Evolutionary conservation across 2,797 vertebrate genomes (phyloP), one percentile per base, ranked within the genome.

Genomic region (Bufotes viridis): DNA sequence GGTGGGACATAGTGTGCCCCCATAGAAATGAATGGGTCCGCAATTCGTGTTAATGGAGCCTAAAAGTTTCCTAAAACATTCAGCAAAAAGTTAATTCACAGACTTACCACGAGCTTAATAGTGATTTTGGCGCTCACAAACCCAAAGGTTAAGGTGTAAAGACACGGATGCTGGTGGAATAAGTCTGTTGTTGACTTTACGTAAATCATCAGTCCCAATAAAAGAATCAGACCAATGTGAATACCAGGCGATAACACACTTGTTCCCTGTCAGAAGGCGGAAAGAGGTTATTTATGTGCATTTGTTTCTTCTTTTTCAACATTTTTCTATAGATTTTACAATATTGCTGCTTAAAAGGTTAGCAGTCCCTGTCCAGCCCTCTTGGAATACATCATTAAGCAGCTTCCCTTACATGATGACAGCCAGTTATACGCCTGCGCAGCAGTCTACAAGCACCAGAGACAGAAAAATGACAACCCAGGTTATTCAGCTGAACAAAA

Each of bases 41-140:
- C n/a, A n/a, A n/a, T n/a, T n/a, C n/a, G n/a, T n/a, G n/a, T n/a
- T n/a, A n/a, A n/a, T n/a, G n/a, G n/a, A n/a, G n/a, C n/a, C 34
- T 34, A 34, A 34, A 3, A 1, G 34, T 34, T 34, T 34, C 34
- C 4, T 75, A 22, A 20, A 75, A 3, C 3, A 2, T 57, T 24
- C 51, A 24, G 14, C 6, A 26, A 42, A n/a, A 15, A 76, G 12
- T 0, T 53, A 1, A 14, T 1, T 24, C 24, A 60, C 14, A 81
- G 1, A 87, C 95, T 90, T 94, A 99, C 98, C 96, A 99, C 97
- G 90, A 99, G 92, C 91, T 99, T 99, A 94, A 98, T 99, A 86
- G 98, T 96, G 91, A 99, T 96, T 95, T 99, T 99, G 88, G 98
- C 92, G 90, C 96, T 95, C 91, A 97, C 98, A 93, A 97, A 95